Evolutionary conservation across 2,797 vertebrate genomes (phyloP).

Genomic region (Sebastes nivosus): DNA sequence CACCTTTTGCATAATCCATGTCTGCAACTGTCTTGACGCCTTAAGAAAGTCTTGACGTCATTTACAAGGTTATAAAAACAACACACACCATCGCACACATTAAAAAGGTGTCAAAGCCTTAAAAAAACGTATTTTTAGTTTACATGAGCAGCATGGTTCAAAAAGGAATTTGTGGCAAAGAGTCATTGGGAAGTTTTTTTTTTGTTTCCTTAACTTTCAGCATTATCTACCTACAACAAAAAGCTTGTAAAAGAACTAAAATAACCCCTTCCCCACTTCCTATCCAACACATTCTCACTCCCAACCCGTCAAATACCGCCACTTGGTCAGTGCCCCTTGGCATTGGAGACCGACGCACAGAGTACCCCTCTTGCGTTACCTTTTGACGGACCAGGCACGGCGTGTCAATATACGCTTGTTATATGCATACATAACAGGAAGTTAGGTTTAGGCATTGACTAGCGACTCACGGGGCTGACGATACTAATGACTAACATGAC

Average conservation of each 20-base stretch:
- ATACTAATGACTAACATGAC: too few relatives aligned
- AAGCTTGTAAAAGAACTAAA: not conserved
- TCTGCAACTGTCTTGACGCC: not conserved
- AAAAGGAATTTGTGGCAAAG: not conserved
- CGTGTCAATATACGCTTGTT: too few relatives aligned
- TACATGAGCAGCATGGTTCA: not conserved
- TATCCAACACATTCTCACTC: too few relatives aligned
- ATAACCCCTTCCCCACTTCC: too few relatives aligned
- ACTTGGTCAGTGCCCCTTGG: too few relatives aligned
- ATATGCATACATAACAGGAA: too few relatives aligned
- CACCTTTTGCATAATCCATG: not conserved
- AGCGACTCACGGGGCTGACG: too few relatives aligned
- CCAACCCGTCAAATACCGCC: too few relatives aligned
- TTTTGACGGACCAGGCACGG: too few relatives aligned
- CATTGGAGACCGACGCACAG: too few relatives aligned
- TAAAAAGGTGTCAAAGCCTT: not conserved
- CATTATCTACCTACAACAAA: not conserved
- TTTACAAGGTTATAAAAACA: slow-evolving; percentile 3
- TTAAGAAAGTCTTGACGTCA: not conserved
- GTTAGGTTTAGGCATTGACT: too few relatives aligned
- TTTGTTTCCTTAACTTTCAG: not conserved
- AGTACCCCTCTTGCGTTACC: too few relatives aligned
- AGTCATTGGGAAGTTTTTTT: not conserved
- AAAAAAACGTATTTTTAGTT: not conserved
- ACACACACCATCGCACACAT: not conserved